Evolutionary conservation across 2,113 vertebrate genomes (phyloP).

Genomic region (Loxodonta africana): DNA sequence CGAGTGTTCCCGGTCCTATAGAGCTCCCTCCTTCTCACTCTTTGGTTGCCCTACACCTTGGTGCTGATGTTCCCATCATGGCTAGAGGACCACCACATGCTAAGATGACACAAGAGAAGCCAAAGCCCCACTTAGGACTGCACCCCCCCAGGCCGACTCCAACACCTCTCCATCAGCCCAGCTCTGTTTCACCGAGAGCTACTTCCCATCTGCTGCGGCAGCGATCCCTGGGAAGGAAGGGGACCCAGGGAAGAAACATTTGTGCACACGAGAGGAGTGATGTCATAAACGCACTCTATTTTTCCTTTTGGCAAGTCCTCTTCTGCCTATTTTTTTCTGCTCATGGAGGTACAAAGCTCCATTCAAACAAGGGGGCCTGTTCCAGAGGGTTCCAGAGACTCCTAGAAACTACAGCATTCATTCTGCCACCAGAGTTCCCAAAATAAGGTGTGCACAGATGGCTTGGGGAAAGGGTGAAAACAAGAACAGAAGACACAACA

Average conservation of each 20-base stretch:
- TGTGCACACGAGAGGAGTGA: conserved; percentile 76
- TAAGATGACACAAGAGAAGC: neutral
- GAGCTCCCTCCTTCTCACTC: neutral
- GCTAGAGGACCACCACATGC: neutral
- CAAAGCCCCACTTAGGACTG: neutral
- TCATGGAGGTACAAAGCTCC: conserved; percentile 58
- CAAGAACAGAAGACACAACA: neutral
- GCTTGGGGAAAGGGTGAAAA: accelerated
- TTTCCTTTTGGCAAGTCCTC: conserved; percentile 65
- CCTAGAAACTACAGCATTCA: neutral
- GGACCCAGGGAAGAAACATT: conserved; percentile 88
- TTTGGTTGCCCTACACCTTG: neutral
- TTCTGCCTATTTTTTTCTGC: neutral
- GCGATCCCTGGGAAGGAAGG: conserved; percentile 75
- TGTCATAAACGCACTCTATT: conserved; percentile 57
- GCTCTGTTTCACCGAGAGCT: conserved; percentile 72
- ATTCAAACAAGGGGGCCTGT: conserved; percentile 26
- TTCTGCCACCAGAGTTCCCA: neutral
- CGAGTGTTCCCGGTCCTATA: neutral
- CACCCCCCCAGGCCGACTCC: neutral
- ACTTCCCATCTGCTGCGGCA: conserved; percentile 84
- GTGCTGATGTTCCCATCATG: neutral
- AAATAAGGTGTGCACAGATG: neutral
- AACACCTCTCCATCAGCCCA: conserved; percentile 37
- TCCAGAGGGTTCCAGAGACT: conserved; percentile 46